Evolutionary conservation across 2,113 vertebrate species (phyloP).

Genomic region (Eretmochelys imbricata): DNA sequence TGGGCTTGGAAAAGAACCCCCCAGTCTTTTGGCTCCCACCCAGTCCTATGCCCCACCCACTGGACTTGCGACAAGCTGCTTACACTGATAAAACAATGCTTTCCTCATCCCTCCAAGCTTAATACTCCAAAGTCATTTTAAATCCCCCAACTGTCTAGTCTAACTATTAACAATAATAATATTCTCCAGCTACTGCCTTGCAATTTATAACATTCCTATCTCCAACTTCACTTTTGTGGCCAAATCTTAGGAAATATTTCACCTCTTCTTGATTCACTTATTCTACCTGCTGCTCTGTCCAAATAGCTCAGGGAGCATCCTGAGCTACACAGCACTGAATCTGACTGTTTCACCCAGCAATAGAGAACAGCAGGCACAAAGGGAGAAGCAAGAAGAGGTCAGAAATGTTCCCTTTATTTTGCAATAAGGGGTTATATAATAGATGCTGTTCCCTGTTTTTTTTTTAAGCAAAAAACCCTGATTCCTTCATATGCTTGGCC

Average conservation of each 20-base stretch:
- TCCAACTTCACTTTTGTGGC: fast-evolving
- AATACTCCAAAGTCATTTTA: neutral
- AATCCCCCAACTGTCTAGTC: neutral
- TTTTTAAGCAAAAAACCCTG: neutral
- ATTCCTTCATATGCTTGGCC: neutral
- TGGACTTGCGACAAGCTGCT: neutral
- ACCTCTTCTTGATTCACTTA: neutral
- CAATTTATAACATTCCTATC: neutral
- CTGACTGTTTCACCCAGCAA: neutral
- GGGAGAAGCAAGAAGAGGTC: neutral
- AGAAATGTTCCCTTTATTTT: neutral
- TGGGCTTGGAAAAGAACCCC: neutral
- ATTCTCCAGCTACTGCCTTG: neutral
- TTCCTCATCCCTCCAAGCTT: neutral
- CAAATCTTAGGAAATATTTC: neutral
- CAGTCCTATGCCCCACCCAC: neutral
- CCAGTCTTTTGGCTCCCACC: neutral
- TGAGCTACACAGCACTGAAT: neutral
- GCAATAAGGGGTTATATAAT: neutral
- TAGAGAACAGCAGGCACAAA: neutral
- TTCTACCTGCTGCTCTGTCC: neutral
- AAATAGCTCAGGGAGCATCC: neutral
- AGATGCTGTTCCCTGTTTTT: neutral
- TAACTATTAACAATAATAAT: neutral
- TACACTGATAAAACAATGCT: neutral